Evolutionary conservation across 2,888 invertebrate species (phyloP), one percentile per base, ranked within the genome.

Genomic region (Temnothorax rugatulus): DNA sequence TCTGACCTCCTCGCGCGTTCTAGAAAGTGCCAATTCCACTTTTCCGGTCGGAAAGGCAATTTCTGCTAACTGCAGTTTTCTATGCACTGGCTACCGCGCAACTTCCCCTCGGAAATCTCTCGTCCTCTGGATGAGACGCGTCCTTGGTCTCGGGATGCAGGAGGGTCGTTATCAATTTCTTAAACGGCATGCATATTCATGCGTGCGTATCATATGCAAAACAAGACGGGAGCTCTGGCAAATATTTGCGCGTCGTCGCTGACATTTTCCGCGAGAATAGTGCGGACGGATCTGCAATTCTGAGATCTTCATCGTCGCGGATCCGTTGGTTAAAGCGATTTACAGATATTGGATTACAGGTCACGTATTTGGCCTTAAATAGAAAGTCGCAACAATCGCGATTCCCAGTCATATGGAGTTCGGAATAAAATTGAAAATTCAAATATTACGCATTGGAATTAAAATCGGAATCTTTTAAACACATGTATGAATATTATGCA

Each of bases 111-210:
- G 11, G n/a, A 34, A 15, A 57, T 71, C 34, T n/a, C 44, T 38
- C 25, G 69, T 38, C 3, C 29, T 18, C 18, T 11, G 34, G 34
- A 69, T 68, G 79, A 68, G 47, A 47, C 8, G 79, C 69, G 34
- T 47, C 79, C 66, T 61, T 44, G 73, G 59, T 59, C 25, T 44
- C 77, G n/a, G 18, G 34, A 47, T 34, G 21, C 79, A 59, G 69
- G 61, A 69, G 52, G 64, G 29, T 75, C 52, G 79, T 79, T 79
- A 75, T 83, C 74, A 85, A 79, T 86, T 85, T 85, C 83, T 86
- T 83, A 85, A 85, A 79, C 34, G 77, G 4, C 85, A 64, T 86
- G 57, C 83, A 86, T 86, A 86, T 85, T 86, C 79, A 85, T 85
- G 29, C 38, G 25, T 61, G 18, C 38, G 76, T 76, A 86, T 76